A percentile compares a stretch with the other conserved stretches of the same genome.
Evolutionary conservation across 2,797 vertebrate species (phyloP).

Genomic region (Sparidentex hasta): DNA sequence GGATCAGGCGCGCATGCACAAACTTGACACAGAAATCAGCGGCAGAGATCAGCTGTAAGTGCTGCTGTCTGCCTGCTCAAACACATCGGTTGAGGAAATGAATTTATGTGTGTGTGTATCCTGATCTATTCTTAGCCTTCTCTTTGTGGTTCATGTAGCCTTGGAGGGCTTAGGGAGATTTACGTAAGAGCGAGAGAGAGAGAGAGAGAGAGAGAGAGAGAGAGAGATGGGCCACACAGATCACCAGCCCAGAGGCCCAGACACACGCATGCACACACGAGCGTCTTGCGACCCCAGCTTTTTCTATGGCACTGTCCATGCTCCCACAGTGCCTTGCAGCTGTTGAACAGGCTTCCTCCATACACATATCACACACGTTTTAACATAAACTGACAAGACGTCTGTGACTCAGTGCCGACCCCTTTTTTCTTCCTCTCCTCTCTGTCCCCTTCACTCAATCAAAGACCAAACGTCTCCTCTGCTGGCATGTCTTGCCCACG

Average conservation of each 20-base stretch:
- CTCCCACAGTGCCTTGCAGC: constrained; percentile 49
- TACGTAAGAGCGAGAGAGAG: constrained; percentile 54
- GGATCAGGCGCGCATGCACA: constrained; percentile 28
- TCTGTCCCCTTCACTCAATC: constrained; percentile 44
- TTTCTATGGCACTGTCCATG: constrained; percentile 26
- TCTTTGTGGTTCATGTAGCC: constrained; percentile 72
- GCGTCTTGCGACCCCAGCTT: constrained; percentile 34
- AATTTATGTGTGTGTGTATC: constrained; percentile 46
- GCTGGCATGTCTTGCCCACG: constrained; percentile 42
- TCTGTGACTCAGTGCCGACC: constrained; percentile 46
- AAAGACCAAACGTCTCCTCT: constrained; percentile 32
- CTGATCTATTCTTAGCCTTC: constrained; percentile 73
- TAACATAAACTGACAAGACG: constrained; percentile 62
- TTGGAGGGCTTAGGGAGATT: constrained; percentile 72
- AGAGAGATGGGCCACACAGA: constrained; percentile 54
- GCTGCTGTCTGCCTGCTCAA: constrained; percentile 49
- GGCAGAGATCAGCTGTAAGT: constrained; percentile 38
- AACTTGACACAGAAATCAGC: constrained; percentile 35
- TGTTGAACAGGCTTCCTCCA: constrained; percentile 47
- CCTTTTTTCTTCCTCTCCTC: constrained; percentile 31
- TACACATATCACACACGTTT: constrained; percentile 43
- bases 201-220: constrained; percentile 33
- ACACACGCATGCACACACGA: constrained; percentile 26
- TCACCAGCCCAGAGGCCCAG: constrained; percentile 59
- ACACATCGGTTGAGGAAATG: constrained; percentile 58